phyloP scores from a whole-genome alignment of 2,888 invertebrate genomes.

The Drosophila pseudotakahashii region DNA sequence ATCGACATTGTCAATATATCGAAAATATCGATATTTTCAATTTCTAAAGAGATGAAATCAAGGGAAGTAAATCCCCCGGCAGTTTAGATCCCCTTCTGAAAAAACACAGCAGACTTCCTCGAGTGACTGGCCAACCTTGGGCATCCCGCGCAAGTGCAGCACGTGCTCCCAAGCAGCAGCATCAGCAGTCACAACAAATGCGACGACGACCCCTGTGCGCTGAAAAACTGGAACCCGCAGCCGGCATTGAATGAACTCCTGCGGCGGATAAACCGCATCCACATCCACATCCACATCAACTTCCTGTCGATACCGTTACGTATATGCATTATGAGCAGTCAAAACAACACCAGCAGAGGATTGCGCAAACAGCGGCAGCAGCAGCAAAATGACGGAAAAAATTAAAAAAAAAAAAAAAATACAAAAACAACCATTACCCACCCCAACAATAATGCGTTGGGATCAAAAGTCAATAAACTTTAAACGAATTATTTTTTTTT shows the following conservation, averaged over 20 bases:
- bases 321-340: constrained; percentile 63
- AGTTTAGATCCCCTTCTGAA: no score
- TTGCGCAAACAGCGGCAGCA: constrained; percentile 43
- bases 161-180: constrained; percentile 28
- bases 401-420: constrained; percentile 5
- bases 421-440: constrained; percentile 78
- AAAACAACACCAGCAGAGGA: constrained; percentile 46
- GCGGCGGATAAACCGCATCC: constrained; percentile 24
- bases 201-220: constrained; percentile 48
- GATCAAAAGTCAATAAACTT: constrained; percentile 80
- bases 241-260: constrained; percentile 63
- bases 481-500: background rate
- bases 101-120: constrained; percentile 17
- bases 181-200: constrained; percentile 6
- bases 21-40: no score
- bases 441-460: constrained; percentile 79
- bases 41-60: no score
- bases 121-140: constrained; percentile 34
- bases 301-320: constrained; percentile 74
- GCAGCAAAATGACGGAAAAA: constrained; percentile 9
- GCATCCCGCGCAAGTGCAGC: constrained; percentile 22
- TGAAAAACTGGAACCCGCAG: constrained; percentile 44
- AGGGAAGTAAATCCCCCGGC: no score
- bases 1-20: no score
- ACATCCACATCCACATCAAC: constrained; percentile 25